Evolutionary conservation across 1,140 invertebrate species (phyloP), one percentile per base, ranked within the genome.

Genomic region (Polypedilum vanderplanki): DNA sequence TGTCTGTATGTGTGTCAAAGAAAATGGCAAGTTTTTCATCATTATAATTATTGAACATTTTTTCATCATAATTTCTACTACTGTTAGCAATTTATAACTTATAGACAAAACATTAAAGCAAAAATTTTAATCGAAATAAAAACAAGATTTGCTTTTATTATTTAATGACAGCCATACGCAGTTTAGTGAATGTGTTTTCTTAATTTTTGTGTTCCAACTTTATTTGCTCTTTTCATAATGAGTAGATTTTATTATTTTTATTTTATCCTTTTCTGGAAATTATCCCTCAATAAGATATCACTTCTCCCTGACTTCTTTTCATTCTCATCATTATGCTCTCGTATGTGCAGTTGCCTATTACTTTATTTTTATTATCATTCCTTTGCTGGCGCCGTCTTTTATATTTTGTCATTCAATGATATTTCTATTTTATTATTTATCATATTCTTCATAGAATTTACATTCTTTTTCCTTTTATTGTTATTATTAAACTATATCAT

Each of bases 351-450:
- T 57, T 57, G 8, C n/a, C n/a, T n/a, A n/a, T 57, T n/a, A n/a
- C n/a, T 57, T 57, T 57, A 57, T 57, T n/a, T 46, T 57, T n/a
- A 57, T 57, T 57, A n/a, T 57, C 46, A 57, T 57, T 57, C n/a
- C 46, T 15, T 57, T n/a, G 46, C 65, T 70, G 65, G 65, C 65
- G 65, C 65, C 65, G 65, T 12, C 46, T 70, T 70, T 57, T 70
- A 18, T 18, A 70, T 10, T 20, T 70, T 70, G 17, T 70, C 65
- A 70, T 70, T 70, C 65, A 70, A 70, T 70, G 65, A 70, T 57
- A 57, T 57, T 57, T 15, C 46, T 57, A 57, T 57, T 57, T 57
- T 57, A 57, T 57, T 57, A 57, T 57, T 57, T 57, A 57, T 57
- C 46, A n/a, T 57, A 12, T 57, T 57, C 46, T n/a, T 57, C 10